A percentile compares a stretch with the other conserved stretches of the same genome.
Evolutionary conservation across 1,140 invertebrate genomes (phyloP).

Genomic region (Halictus rubicundus): DNA sequence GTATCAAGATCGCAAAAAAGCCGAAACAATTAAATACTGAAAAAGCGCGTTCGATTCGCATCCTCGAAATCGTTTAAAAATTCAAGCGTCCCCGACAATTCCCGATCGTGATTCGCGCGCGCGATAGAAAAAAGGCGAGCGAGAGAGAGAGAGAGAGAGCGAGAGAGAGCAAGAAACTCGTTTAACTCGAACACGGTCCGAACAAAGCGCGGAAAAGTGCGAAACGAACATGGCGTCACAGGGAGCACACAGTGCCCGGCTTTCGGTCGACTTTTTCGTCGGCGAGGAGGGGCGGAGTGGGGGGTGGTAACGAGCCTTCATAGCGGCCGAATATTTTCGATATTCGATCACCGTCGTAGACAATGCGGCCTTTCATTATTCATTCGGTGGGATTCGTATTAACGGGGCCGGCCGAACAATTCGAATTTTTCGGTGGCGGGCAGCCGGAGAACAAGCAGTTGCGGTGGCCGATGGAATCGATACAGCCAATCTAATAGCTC

Average conservation of each 20-base stretch:
- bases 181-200: conserved; percentile 29
- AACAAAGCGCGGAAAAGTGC: conserved; percentile 24
- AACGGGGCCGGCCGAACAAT: background rate
- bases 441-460: background rate
- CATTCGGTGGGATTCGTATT: background rate
- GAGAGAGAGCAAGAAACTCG: background rate
- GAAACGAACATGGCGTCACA: no score
- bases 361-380: conserved; percentile 6
- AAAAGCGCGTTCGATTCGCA: conserved; percentile 17
- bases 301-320: background rate
- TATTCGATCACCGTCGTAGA: background rate
- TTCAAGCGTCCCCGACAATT: conserved; percentile 25
- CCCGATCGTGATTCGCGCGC: conserved; percentile 10
- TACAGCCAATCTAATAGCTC: background rate
- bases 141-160: background rate
- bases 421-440: background rate
- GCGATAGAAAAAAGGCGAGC: background rate
- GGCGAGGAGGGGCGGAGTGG: no score
- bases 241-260: background rate
- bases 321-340: background rate
- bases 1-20: background rate
- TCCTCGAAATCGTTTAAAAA: conserved; percentile 30
- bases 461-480: background rate
- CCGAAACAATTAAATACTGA: background rate
- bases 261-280: background rate